A percentile compares a stretch with the other conserved stretches of the same genome.
Conservation (phyloP, 2,113 vertebrate species). For the Carettochelys insculpta region DNA sequence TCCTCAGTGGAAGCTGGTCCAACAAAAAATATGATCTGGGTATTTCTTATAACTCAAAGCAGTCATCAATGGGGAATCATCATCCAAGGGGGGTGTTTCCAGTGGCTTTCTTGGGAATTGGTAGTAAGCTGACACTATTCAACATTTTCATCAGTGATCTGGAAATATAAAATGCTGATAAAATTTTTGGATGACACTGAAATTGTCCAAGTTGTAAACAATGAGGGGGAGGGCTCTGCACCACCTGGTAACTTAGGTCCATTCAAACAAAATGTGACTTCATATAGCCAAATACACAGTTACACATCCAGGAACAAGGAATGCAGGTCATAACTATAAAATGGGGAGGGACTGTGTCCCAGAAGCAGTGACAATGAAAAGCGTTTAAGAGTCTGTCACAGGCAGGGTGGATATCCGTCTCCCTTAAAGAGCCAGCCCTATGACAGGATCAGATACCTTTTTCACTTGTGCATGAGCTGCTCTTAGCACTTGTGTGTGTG, state of each 20-base stretch:
- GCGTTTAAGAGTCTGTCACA: background rate
- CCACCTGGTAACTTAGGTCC: background rate
- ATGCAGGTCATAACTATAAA: background rate
- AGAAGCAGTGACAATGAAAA: background rate
- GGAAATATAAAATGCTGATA: background rate
- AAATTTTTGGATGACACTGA: background rate
- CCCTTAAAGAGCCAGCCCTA: no score
- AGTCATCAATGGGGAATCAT: background rate
- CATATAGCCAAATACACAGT: background rate
- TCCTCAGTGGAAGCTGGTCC: background rate
- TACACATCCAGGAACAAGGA: background rate
- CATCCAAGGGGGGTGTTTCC: background rate
- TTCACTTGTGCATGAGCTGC: accelerated
- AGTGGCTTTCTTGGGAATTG: background rate
- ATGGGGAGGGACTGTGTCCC: background rate
- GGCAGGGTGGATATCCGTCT: no score
- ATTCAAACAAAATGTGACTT: background rate
- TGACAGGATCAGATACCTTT: background rate
- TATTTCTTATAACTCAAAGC: background rate
- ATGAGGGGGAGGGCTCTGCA: background rate
- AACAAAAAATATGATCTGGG: background rate
- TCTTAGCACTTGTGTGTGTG: accelerated
- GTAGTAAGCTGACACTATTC: background rate
- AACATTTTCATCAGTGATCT: background rate
- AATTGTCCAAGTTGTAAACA: background rate